These are phyloP conservation scores for Pseudotriccus pelzelni DNA, from an alignment of 2,797 vertebrate genomes.

Conservation along the genomic window DNA sequence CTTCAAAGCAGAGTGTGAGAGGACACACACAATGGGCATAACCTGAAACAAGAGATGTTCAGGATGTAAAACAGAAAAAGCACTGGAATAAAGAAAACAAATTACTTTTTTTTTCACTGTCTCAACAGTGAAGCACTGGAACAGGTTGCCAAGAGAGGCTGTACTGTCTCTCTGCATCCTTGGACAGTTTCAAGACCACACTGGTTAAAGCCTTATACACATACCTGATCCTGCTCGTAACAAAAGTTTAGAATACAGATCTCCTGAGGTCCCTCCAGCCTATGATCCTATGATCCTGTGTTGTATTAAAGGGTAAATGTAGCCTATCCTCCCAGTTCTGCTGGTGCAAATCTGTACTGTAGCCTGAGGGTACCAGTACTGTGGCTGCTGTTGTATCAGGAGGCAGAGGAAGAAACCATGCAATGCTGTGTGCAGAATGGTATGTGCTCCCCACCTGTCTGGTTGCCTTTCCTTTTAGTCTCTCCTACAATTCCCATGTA, in stretches of 20 bases:
- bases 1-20: neutral
- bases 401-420: neutral
- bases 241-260: neutral
- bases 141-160: neutral
- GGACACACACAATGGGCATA: fast-evolving
- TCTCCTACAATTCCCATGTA: neutral
- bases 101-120: neutral
- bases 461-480: neutral
- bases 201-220: neutral
- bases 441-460: neutral
- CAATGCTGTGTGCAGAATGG: neutral
- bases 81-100: neutral
- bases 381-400: neutral
- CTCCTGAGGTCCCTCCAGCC: neutral
- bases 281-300: neutral
- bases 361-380: neutral
- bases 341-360: neutral
- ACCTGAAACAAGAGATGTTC: neutral
- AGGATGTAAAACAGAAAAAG: neutral
- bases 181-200: neutral
- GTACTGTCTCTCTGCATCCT: neutral
- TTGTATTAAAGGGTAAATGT: neutral
- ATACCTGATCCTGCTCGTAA: neutral
- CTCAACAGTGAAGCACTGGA: neutral
- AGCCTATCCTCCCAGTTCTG: neutral